Evolutionary conservation across 2,113 vertebrate species (phyloP), one percentile per base, ranked within the genome.

Genomic region (Amblyornis subalaris): DNA sequence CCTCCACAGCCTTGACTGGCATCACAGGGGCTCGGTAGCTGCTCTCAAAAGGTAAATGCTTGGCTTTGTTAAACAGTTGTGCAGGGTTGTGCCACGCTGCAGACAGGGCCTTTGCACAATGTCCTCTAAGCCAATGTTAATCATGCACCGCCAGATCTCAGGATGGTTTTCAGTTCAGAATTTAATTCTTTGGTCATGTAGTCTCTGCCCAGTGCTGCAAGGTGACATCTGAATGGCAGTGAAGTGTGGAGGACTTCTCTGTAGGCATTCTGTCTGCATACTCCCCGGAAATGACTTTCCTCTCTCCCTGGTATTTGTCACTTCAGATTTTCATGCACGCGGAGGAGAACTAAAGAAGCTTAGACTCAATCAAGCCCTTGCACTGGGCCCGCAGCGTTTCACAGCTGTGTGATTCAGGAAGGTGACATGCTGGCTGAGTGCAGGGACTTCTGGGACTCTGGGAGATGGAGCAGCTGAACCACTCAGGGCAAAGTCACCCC

Each of bases 401-500:
- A 7, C 40, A 70, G 89, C 89, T 33, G 22, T 28, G 66, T 45
- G 44, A 31, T 31, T 69, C 1, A 2, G n/a, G 54, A 66, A 28
- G 28, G 83, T 71, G 78, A 85, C 14, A 0, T 24, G 58, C 25
- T 50, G 62, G 25, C 10, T 67, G 67, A 19, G 29, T 10, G 31
- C 75, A 29, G 64, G 62, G 38, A 69, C 26, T 33, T 48, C 25
- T 73, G 70, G 53, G 48, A 36, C 78, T 69, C 77, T 26, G 60
- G 33, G 40, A 60, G 33, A 77, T 2, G 77, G 47, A 70, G 78
- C 7, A 4, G 35, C 82, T 65, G 79, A 93, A 50, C 26, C 42
- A n/a, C 73, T 71, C 69, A 2, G 48, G 45, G 69, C 91, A 94
- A 95, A 96, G 95, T 94, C 83, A 95, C 89, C 91, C 77, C 58